Evolutionary conservation across 2,113 vertebrate species (phyloP), one percentile per base, ranked within the genome.

Genomic region (Promerops cafer): DNA sequence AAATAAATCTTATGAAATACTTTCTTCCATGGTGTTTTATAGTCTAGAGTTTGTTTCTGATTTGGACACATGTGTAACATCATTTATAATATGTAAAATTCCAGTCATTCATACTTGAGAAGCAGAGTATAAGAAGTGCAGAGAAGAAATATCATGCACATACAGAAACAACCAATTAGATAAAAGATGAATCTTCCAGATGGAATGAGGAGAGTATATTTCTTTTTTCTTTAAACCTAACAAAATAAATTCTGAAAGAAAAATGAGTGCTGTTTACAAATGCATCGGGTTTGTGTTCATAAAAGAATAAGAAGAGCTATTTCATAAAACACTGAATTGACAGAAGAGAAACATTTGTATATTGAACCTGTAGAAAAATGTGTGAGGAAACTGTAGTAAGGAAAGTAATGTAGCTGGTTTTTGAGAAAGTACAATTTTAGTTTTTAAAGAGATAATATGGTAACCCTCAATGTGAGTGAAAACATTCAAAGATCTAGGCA

Each of bases 21-120:
- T 87, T 90, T 79, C 16, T 79, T 79, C 13, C 20, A 33, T 0
- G 0, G 1, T 71, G 15, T 59, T 94, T 90, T 74, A 44, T 54
- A 54, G 7, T 37, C 3, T 7, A 42, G 18, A 40, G 16, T 35
- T 60, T 75, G 10, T 65, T 83, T 60, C 35, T 65, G 24, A 3
- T 90, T 31, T 50, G 23, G 14, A 90, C 24, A 70, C 1, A 14
- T 0, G 1, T 15, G 7, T 78, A 65, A 37, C 1, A 4, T 16
- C 6, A 45, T 50, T 82, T 78, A 35, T 24, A 60, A 33, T 39
- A 23, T 24, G 13, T 20, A 70, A 65, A 77, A 78, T 78, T 74
- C 10, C 7, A 59, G 13, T 47, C 52, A 54, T 22, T 53, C 14
- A 16, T 63, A n/a, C n/a, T 30, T 79, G 23, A 50, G 18, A 12